Conservation (phyloP, 2,888 invertebrate genomes). For the Caenorhabditis sinica region DNA sequence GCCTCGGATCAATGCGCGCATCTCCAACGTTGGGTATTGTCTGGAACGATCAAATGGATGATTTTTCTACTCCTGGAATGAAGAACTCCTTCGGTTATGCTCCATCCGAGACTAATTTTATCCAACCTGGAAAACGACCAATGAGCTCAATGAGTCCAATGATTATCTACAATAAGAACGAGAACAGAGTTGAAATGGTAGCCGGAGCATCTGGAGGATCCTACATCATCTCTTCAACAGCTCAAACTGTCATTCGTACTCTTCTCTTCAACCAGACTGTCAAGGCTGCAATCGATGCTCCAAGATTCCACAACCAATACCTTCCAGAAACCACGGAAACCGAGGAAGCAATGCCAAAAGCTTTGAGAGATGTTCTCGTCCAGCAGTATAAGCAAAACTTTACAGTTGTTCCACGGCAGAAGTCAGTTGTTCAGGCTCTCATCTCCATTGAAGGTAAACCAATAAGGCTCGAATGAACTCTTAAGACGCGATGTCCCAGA, state of each 20-base stretch:
- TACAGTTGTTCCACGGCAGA: constrained; percentile 75
- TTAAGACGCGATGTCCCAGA: too few species aligned
- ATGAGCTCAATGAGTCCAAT: constrained; percentile 94
- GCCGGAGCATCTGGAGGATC: constrained; percentile 94
- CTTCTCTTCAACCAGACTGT: constrained; percentile 90
- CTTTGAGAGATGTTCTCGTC: constrained; percentile 76
- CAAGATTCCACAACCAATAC: constrained; percentile 82
- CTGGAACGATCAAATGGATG: constrained; percentile 83
- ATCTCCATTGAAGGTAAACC: constrained; percentile 68
- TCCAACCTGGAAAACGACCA: constrained; percentile 90
- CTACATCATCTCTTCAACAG: constrained; percentile 91
- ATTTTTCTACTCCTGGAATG: constrained; percentile 86
- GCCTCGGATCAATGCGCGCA: constrained; percentile 79
- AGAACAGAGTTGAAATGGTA: constrained; percentile 87
- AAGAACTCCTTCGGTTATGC: constrained; percentile 83
- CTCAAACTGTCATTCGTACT: constrained; percentile 87
- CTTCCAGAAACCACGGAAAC: constrained; percentile 88
- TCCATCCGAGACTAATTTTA: constrained; percentile 91
- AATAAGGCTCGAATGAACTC: too few species aligned
- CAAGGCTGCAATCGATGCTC: constrained; percentile 87
- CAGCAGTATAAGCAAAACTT: constrained; percentile 80
- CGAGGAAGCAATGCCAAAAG: constrained; percentile 87
- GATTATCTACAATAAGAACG: constrained; percentile 88
- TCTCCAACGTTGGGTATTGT: constrained; percentile 81
- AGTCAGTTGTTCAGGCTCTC: constrained; percentile 81